These are phyloP conservation scores for Campopleginae sp. DNA, from an alignment of 2,888 invertebrate genomes.

Conservation along the genomic window DNA sequence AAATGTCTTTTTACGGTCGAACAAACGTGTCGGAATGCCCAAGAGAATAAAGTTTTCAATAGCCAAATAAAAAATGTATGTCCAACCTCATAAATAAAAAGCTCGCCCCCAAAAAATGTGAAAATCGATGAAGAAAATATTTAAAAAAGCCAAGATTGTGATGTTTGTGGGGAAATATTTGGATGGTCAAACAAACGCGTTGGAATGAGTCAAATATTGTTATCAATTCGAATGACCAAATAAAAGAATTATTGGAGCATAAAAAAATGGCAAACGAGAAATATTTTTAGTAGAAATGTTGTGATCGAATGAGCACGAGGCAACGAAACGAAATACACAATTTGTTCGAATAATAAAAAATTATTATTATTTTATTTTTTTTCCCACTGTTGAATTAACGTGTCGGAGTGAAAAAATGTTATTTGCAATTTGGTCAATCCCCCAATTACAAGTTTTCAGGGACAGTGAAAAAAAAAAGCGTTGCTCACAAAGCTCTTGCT, in stretches of 20 bases:
- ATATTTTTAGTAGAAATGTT: constrained; percentile 4
- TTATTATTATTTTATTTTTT: too few relatives aligned
- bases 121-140: neutral
- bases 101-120: neutral
- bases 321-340: neutral
- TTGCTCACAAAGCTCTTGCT: too few relatives aligned
- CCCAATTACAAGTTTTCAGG: neutral
- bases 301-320: neutral
- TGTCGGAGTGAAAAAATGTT: neutral
- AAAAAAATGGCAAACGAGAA: neutral
- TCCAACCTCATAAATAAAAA: neutral
- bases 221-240: neutral
- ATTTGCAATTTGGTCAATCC: neutral
- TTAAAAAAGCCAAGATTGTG: neutral
- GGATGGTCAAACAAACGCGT: neutral
- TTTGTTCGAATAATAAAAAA: neutral
- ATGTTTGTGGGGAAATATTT: neutral
- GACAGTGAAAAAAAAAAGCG: neutral
- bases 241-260: neutral
- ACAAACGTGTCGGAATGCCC: neutral
- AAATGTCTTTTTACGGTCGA: neutral
- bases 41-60: neutral
- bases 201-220: neutral
- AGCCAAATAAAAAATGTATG: neutral
- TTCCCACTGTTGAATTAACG: neutral